A percentile compares a stretch with the other conserved stretches of the same genome.
Conservation (phyloP, 2,888 invertebrate species). For the Zaprionus lineosus region DNA sequence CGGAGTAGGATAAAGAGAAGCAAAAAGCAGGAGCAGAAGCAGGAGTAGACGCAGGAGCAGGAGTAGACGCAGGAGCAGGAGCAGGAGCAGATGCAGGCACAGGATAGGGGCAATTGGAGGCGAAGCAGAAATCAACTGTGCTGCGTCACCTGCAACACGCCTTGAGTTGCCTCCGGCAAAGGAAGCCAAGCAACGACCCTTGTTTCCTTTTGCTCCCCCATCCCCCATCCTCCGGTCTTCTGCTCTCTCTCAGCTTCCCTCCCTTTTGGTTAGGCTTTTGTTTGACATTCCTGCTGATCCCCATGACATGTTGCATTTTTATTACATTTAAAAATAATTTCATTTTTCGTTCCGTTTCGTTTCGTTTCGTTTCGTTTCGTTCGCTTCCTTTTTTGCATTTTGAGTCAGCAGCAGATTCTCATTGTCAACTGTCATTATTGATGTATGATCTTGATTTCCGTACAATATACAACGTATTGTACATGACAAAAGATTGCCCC, state of each 20-base stretch:
- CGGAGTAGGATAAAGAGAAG: no score
- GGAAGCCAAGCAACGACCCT: no score
- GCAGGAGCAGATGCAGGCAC: no score
- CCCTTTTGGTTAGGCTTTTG: not conserved
- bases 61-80: no score
- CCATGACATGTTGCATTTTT: conserved; percentile 52
- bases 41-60: no score
- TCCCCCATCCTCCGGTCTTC: no score
- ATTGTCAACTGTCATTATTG: conserved; percentile 75
- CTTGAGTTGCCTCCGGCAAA: no score
- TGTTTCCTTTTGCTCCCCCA: no score
- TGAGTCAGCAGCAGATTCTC: conserved; percentile 50
- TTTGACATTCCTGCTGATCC: conserved; percentile 22
- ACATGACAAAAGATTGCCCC: conserved; percentile 53
- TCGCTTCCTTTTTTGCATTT: conserved; percentile 47
- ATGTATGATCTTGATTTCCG: conserved; percentile 75
- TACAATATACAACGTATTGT: conserved; percentile 41
- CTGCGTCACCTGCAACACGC: conserved; percentile 40
- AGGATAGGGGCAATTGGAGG: no score
- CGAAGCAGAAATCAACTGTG: conserved; percentile 5
- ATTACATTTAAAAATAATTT: conserved; percentile 52
- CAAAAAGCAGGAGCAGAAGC: no score
- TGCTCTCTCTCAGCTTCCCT: no score
- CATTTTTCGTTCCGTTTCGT: conserved; percentile 4
- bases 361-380: conserved; percentile 3